A percentile compares a stretch with the other conserved stretches of the same genome.
These are phyloP conservation scores for Drosophila pegasa DNA, from an alignment of 2,888 invertebrate genomes.

Conservation along the genomic window DNA sequence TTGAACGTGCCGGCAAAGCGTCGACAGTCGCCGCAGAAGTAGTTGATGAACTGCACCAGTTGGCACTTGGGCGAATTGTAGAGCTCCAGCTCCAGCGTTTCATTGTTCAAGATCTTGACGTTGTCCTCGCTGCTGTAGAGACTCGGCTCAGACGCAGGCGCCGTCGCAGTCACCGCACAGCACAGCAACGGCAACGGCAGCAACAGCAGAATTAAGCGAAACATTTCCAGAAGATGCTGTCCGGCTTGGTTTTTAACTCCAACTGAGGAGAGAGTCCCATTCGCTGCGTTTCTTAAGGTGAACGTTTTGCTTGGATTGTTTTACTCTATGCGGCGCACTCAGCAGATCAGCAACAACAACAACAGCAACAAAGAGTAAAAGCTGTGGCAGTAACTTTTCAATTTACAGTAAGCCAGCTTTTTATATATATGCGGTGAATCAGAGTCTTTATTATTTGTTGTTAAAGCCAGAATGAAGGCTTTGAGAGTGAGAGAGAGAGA, in stretches of 20 bases:
- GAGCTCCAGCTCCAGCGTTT: slow-evolving; percentile 25
- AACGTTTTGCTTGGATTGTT: slow-evolving; percentile 42
- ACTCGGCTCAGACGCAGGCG: slow-evolving; percentile 30
- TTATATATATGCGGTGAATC: neutral
- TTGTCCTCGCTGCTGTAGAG: slow-evolving; percentile 55
- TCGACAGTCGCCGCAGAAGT: slow-evolving; percentile 97
- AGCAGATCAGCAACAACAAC: slow-evolving; percentile 12
- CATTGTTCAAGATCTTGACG: slow-evolving; percentile 35
- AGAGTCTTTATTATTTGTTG: neutral
- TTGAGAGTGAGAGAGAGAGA: neutral
- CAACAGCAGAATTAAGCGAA: slow-evolving; percentile 38
- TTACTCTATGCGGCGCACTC: slow-evolving; percentile 16
- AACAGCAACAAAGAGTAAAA: slow-evolving; percentile 5
- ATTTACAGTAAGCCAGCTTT: neutral
- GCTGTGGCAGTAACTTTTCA: slow-evolving; percentile 20
- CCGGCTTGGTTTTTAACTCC: slow-evolving; percentile 52
- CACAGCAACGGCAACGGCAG: slow-evolving; percentile 5
- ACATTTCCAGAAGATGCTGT: slow-evolving; percentile 47
- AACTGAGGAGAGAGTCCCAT: slow-evolving; percentile 50
- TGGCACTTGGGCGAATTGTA: slow-evolving; percentile 17
- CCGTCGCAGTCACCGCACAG: too few relatives aligned
- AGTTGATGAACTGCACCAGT: slow-evolving; percentile 94
- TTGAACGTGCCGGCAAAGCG: slow-evolving; percentile 90
- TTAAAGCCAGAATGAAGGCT: too few relatives aligned
- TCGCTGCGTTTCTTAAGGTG: slow-evolving; percentile 65